Evolutionary conservation across 1,140 invertebrate species (phyloP), one percentile per base, ranked within the genome.

Genomic region (Zaprionus africanus): DNA sequence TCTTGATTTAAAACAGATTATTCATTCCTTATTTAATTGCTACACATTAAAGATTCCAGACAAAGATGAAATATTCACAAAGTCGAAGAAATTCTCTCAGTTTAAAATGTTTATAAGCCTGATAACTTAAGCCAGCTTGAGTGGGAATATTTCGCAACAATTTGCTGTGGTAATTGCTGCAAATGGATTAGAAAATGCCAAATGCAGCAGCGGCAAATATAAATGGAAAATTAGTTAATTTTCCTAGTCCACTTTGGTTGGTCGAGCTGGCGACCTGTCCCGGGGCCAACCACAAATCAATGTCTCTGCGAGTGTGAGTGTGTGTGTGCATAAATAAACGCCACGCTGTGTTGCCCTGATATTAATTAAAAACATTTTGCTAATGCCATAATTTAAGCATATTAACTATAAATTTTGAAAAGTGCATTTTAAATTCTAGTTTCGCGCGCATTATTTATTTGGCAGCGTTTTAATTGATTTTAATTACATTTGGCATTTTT

Each of bases 181-280:
- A 69, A 85, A 86, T 61, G 57, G 57, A 24, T 66, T 58, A 43
- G 28, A 61, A 28, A 1, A 46, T 46, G 41, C 7, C 41, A 46
- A 46, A 17, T 46, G 41, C 41, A 46, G 7, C 36, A 11, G 12
- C 43, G 75, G 82, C 68, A 73, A 65, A 83, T 74, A 78, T 88
- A 87, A 88, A 88, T 83, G 66, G 57, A 53, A 80, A 88, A 83
- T 87, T 75, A 83, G 84, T 78, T 78, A 84, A 87, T 88, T 87
- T 88, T 31, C 46, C 41, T 41, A 19, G 41, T 46, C n/a, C 41
- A 46, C n/a, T n/a, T 46, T 11, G n/a, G 41, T 17, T 43, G n/a
- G 41, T 17, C 41, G 15, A 17, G n/a, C 41, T 31, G 31, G 28
- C 28, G n/a, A 43, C 15, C 41, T 43, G 41, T 43, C 41, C 41